Evolutionary conservation across 2,113 vertebrate species (phyloP), one percentile per base, ranked within the genome.

Genomic region (Ictidomys tridecemlineatus): DNA sequence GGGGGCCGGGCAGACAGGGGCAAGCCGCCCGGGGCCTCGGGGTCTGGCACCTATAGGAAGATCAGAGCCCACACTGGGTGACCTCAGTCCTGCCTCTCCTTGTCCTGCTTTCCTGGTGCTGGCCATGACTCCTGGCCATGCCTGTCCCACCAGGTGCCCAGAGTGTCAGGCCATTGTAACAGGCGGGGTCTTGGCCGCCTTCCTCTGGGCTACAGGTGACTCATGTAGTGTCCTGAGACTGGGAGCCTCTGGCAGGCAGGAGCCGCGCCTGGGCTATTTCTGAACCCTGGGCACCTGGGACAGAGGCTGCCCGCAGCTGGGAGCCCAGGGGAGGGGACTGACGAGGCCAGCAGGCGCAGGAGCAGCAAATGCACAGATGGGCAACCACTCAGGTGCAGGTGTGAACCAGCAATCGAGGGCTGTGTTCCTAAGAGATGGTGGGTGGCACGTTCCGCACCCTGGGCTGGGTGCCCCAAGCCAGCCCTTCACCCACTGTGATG

Each of bases 331-430:
- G 85, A 22, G 18, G 45, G n/a, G 30, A 18, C 18, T 6, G 28
- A 87, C 8, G 14, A 1, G 18, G 34, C 12, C 8, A 0, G 48
- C 4, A 28, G 30, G 39, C 1, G 2, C 5, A 17, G 53, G 83
- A 5, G 1, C 16, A 20, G 32, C 4, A 26, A 17, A 34, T 5
- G 32, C 26, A 30, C 37, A 30, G 24, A 1, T 0, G 22, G 53
- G 34, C 22, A 13, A 14, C 4, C 0, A 0, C 1, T 17, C 0
- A 0, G 1, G 34, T 11, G 32, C 73, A 34, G 2, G 28, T n/a
- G 24, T 0, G 32, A 73, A 6, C 17, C 26, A 42, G 20, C 4
- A 5, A 91, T 22, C 0, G 12, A 72, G 11, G 11, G 8, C 11
- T 2, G n/a, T 20, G 18, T 10, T n/a, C 28, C 92, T 17, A 24